These are phyloP conservation scores for Bujurquina vittata DNA, from an alignment of 2,113 vertebrate genomes.

Conservation along the genomic window DNA sequence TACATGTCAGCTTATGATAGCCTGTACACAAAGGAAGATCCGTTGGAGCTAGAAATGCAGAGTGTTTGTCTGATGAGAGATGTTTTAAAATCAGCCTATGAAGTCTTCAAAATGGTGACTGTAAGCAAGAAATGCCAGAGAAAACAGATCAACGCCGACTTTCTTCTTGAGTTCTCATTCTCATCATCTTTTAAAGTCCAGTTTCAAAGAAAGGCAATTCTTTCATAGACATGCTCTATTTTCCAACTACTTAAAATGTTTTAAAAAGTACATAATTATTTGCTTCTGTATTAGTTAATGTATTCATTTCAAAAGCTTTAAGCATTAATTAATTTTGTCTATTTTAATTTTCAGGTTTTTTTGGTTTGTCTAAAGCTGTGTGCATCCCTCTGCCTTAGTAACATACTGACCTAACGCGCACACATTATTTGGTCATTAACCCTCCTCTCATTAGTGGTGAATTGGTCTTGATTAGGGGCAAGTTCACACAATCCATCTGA, in stretches of 20 bases:
- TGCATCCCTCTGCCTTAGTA: slow-evolving; percentile 8
- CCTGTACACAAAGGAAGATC: neutral
- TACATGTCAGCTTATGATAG: no score
- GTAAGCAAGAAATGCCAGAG: neutral
- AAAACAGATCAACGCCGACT: neutral
- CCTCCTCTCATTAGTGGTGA: slow-evolving; percentile 77
- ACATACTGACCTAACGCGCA: slow-evolving; percentile 51
- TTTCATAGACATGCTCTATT: neutral
- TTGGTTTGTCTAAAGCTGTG: slow-evolving; percentile 10
- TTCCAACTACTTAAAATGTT: neutral
- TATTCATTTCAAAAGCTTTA: neutral
- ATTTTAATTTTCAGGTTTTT: neutral
- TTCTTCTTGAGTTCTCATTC: neutral
- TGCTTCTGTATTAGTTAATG: neutral
- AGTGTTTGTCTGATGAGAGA: neutral
- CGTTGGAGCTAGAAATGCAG: no score
- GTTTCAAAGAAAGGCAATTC: neutral
- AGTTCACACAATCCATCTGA: slow-evolving; percentile 77
- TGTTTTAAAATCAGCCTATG: neutral
- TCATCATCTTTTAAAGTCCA: neutral
- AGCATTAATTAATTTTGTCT: neutral
- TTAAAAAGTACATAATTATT: neutral
- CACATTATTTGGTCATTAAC: slow-evolving; percentile 71
- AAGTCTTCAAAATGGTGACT: neutral
- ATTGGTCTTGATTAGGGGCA: slow-evolving; percentile 74